Conservation (phyloP, 2,888 invertebrate species). For the Atrina japonica region DNA sequence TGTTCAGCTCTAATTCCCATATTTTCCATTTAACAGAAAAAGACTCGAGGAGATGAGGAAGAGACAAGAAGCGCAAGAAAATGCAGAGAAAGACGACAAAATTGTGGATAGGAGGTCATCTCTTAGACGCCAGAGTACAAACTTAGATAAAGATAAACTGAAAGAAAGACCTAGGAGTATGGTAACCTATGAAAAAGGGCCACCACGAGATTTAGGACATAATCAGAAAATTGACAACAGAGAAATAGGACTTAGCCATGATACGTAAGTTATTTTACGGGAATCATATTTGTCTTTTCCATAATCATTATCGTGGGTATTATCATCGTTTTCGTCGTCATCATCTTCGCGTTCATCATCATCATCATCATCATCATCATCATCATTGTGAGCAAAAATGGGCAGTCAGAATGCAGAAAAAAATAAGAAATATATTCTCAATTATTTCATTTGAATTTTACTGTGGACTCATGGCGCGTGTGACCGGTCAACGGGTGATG, state of each 20-base stretch:
- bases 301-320: too few relatives aligned
- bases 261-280: constrained; percentile 68
- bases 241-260: constrained; percentile 69
- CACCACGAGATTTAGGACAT: constrained; percentile 60
- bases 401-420: not conserved
- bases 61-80: constrained; percentile 38
- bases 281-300: too few relatives aligned
- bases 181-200: constrained; percentile 75
- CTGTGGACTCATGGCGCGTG: too few relatives aligned
- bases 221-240: constrained; percentile 66
- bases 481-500: too few relatives aligned
- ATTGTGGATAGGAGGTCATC: constrained; percentile 22
- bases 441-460: too few relatives aligned
- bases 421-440: not conserved
- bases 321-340: too few relatives aligned
- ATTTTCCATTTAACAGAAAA: too few relatives aligned
- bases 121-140: constrained; percentile 15
- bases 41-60: constrained; percentile 24
- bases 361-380: too few relatives aligned
- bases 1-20: too few relatives aligned
- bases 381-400: too few relatives aligned
- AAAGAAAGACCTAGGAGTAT: constrained; percentile 70
- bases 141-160: constrained; percentile 22
- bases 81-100: constrained; percentile 25
- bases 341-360: too few relatives aligned